Evolutionary conservation across 2,797 vertebrate species (phyloP), one percentile per base, ranked within the genome.

Genomic region (Sebastes hopkinsi): DNA sequence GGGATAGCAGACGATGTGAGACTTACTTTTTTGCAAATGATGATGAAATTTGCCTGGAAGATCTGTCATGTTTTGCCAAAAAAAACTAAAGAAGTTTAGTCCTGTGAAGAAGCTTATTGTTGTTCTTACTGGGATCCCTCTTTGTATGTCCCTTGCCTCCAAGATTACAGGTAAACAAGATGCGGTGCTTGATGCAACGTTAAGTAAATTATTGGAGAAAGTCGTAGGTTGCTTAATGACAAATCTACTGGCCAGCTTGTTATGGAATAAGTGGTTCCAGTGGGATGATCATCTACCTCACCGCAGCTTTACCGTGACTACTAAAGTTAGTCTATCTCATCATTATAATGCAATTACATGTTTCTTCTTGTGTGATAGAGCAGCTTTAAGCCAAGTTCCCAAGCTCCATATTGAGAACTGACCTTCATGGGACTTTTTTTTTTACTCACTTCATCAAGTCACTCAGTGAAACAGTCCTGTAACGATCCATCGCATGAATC

Each of bases 401-500:
- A 83, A 75, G 75, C 60, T 82, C 65, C 42, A 61, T 14, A 73
- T n/a, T 61, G 62, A 66, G 38, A 32, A 16, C 4, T 25, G 55
- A 70, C 22, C 68, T 77, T 52, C n/a, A 16, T 27, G 59, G 74
- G 80, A 27, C 46, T 14, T 42, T 16, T 10, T 38, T 38, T 42
- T 38, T 42, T 30, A 59, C 56, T 62, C 60, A 38, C 46, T 62
- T 73, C 29, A 80, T 82, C 56, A 67, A 62, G 72, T 79, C 6
- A 10, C 50, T 82, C 61, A 54, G 70, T 73, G 55, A 75, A 69
- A 75, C n/a, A 27, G 67, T 52, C 27, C 61, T 73, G 64, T 76
- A 79, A 73, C 32, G 36, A 81, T 81, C 16, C 61, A 72, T 80
- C n/a, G 34, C 62, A 85, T 83, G 58, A 82, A 60, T 42, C 13